phyloP scores from a whole-genome alignment of 92 coral and sea anemone species.

The Parazoanthus atlanticus region DNA sequence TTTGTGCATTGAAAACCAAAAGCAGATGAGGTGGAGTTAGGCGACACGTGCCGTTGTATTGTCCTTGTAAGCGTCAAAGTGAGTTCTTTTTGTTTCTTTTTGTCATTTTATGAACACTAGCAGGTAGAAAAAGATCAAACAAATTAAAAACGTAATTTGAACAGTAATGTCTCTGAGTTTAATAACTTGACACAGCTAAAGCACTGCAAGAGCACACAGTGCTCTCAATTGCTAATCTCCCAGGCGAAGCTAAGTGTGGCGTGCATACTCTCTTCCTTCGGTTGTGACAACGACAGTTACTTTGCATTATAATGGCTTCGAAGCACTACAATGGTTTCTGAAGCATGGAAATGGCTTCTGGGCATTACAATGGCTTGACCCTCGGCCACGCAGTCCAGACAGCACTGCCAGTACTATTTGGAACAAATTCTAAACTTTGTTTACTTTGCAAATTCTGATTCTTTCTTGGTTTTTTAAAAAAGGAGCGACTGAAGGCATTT shows the following conservation, averaged over 20 bases:
- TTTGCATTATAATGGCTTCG: constrained; percentile 38
- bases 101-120: constrained; percentile 36
- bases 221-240: not conserved
- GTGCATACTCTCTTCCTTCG: not conserved
- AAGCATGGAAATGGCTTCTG: not conserved
- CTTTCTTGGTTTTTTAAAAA: not conserved
- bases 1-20: not conserved
- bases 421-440: not conserved
- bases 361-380: not conserved
- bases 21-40: not conserved
- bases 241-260: not conserved
- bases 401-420: not conserved
- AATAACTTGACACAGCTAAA: not conserved
- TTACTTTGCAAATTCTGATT: not conserved
- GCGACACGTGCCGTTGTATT: constrained; percentile 40
- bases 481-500: not conserved
- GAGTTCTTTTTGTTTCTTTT: constrained; percentile 1
- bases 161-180: not conserved
- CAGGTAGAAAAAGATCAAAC: constrained; percentile 39
- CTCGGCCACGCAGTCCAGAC: not conserved
- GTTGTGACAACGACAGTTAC: not conserved
- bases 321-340: not conserved
- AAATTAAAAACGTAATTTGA: constrained; percentile 20
- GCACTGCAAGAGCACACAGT: not conserved
- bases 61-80: constrained; percentile 21